A percentile compares a stretch with the other conserved stretches of the same genome.
phyloP scores from a whole-genome alignment of 1,140 invertebrate genomes.

The Pachypsylla venusta region DNA sequence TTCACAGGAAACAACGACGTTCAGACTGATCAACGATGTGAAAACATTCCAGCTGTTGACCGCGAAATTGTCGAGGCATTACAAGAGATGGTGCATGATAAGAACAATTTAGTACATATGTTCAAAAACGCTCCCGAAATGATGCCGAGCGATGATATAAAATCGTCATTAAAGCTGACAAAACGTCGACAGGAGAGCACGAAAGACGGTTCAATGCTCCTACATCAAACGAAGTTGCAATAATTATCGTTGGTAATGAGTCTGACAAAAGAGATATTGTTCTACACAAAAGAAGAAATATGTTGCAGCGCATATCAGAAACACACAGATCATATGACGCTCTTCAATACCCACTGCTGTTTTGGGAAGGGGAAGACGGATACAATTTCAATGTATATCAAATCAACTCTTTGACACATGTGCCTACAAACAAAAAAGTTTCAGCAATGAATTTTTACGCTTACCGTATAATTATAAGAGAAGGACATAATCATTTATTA shows the following conservation, averaged over 20 bases:
- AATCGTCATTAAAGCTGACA: conserved; percentile 24
- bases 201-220: conserved; percentile 24
- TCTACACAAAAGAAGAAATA: conserved; percentile 12
- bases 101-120: conserved; percentile 26
- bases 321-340: conserved; percentile 34
- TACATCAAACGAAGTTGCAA: conserved; percentile 23
- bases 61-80: conserved; percentile 26
- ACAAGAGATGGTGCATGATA: conserved; percentile 28
- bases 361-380: conserved; percentile 34
- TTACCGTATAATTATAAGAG: conserved; percentile 26
- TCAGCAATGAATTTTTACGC: conserved; percentile 25
- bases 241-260: conserved; percentile 25
- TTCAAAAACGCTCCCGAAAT: conserved; percentile 29
- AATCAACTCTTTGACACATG: neutral
- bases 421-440: conserved; percentile 22
- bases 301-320: conserved; percentile 29
- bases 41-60: conserved; percentile 22
- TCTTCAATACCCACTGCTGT: conserved; percentile 36
- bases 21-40: conserved; percentile 16
- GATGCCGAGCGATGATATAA: conserved; percentile 22
- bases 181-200: conserved; percentile 24
- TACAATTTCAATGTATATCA: conserved; percentile 32
- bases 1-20: conserved; percentile 8
- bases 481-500: conserved; percentile 24
- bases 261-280: too few species aligned